Evolutionary conservation across 2,113 vertebrate species (phyloP), one percentile per base, ranked within the genome.

Genomic region (Bubo blakistoni): DNA sequence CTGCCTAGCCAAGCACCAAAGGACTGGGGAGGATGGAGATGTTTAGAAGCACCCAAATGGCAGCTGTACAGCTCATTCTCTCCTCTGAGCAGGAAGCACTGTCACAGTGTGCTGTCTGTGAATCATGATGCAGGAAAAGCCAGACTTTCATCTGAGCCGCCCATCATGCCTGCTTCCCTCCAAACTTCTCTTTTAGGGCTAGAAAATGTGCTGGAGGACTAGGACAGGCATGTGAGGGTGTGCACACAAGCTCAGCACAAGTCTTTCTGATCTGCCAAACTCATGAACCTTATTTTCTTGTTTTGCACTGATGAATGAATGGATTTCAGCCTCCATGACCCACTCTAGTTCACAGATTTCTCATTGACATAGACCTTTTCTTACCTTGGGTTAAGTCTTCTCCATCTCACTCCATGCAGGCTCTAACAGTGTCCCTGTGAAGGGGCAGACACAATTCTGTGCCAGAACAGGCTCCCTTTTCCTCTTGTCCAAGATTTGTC

Each of bases 41-140:
- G 4, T 47, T 85, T 25, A 52, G 38, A 82, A 82, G 30, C 6
- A 29, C 20, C 10, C 40, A 47, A 8, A n/a, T 29, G 17, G 26
- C 38, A 69, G 22, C 38, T 7, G 1, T 66, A 69, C 49, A 81
- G 29, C 57, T 93, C 30, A 13, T 92, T 79, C 38, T 79, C 36
- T 72, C 19, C 27, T 38, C 40, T 47, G 67, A 59, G 67, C 62
- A 86, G 42, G n/a, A 73, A n/a, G 54, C 27, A 18, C 25, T 69
- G 11, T 38, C 54, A 62, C n/a, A 67, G 44, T 0, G 0, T 40
- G 54, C 38, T 2, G 0, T 81, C 44, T 66, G 47, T 78, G 55
- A n/a, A 38, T 25, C 0, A 0, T 13, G 16, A 51, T 55, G 30
- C n/a, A 55, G n/a, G 18, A 57, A 62, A 21, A 70, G 34, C 14